Percentiles rank a stretch among this genome's conserved stretches.
phyloP scores from a whole-genome alignment of 2,888 invertebrate genomes.

The Shargacucullia verbasci region DNA sequence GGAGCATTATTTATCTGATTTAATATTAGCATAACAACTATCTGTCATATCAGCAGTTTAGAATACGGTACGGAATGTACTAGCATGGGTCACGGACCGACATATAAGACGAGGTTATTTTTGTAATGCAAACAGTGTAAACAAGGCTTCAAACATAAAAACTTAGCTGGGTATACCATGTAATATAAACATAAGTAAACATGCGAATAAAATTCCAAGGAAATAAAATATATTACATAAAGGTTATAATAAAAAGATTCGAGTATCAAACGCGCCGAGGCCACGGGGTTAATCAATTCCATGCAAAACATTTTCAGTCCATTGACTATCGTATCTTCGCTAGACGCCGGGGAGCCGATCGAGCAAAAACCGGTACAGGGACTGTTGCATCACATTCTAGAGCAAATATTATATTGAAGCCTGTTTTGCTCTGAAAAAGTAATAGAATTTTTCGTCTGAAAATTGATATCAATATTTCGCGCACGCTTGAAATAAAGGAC shows the following conservation, averaged over 20 bases:
- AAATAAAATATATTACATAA: conserved; percentile 33
- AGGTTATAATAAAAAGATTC: conserved; percentile 43
- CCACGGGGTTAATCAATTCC: conserved; percentile 73
- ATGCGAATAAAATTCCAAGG: conserved; percentile 19
- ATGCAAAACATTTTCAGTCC: conserved; percentile 75
- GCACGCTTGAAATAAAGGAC: conserved; percentile 60
- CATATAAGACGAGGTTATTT: conserved; percentile 20
- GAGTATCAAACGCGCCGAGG: conserved; percentile 60
- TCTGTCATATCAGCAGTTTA: conserved; percentile 41
- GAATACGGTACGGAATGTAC: conserved; percentile 34
- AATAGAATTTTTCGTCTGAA: conserved; percentile 19
- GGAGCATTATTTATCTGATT: conserved; percentile 68
- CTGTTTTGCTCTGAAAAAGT: conserved; percentile 10
- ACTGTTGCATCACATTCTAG: conserved; percentile 75
- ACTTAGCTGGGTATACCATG: background rate
- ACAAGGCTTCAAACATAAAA: background rate
- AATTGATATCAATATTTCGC: conserved; percentile 57
- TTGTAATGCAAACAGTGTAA: conserved; percentile 8
- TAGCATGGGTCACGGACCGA: conserved; percentile 28
- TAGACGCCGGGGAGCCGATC: conserved; percentile 84
- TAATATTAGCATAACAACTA: conserved; percentile 65
- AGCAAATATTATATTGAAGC: conserved; percentile 65
- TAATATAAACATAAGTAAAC: conserved; percentile 8
- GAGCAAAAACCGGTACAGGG: conserved; percentile 77
- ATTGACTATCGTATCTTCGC: conserved; percentile 76